Evolutionary conservation across 2,888 invertebrate genomes (phyloP).

Genomic region (Yponomeuta evonymella): DNA sequence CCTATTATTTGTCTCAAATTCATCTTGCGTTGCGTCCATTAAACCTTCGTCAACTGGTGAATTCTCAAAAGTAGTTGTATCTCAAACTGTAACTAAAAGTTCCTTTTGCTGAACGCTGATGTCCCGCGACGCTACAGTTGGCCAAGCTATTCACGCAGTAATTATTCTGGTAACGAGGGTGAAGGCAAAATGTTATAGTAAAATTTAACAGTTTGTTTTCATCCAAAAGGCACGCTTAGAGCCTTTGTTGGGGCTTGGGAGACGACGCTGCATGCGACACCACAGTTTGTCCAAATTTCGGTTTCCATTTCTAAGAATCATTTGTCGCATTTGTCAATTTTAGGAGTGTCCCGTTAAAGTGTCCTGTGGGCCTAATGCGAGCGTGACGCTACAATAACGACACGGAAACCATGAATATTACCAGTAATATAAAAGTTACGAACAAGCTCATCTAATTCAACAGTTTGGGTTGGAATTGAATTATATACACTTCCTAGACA

Average conservation of each 20-base stretch:
- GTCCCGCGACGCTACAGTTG: conserved; percentile 68
- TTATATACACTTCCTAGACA: too few relatives aligned
- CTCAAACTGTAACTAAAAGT: conserved; percentile 25
- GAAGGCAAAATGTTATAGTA: background rate
- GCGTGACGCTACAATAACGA: too few relatives aligned
- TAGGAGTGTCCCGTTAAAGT: conserved; percentile 50
- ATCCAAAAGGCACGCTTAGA: conserved; percentile 71
- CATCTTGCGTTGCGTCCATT: background rate
- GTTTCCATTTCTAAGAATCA: conserved; percentile 67
- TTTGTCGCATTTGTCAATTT: conserved; percentile 52
- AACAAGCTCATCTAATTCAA: too few relatives aligned
- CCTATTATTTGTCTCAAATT: too few relatives aligned
- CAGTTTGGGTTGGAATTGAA: too few relatives aligned
- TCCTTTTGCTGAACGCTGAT: conserved; percentile 29
- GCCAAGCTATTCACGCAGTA: conserved; percentile 49
- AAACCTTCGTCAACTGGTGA: background rate
- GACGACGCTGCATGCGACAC: conserved; percentile 49
- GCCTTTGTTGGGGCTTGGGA: conserved; percentile 40
- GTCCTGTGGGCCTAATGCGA: background rate
- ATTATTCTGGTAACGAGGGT: conserved; percentile 66
- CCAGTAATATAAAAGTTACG: too few relatives aligned
- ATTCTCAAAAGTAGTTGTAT: conserved; percentile 29
- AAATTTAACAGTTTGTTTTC: conserved; percentile 9
- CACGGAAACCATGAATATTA: too few relatives aligned
- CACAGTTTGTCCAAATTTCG: conserved; percentile 73